These are phyloP conservation scores for Anomalospiza imberbis DNA, from an alignment of 2,797 vertebrate species.

Conservation along the genomic window DNA sequence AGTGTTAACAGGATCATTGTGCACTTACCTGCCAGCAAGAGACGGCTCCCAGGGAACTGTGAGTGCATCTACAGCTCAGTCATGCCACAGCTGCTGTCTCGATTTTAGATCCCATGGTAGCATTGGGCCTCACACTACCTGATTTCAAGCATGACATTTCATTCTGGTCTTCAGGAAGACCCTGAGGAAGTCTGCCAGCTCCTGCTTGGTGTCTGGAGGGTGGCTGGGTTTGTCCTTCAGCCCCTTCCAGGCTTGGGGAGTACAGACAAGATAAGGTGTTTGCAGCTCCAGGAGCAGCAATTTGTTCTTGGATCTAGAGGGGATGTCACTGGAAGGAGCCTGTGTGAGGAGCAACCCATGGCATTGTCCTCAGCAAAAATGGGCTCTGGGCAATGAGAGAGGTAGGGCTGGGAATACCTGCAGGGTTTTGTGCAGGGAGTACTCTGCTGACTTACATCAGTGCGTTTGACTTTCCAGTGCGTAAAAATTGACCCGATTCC, in stretches of 20 bases:
- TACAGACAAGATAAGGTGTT: background rate
- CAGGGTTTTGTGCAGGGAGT: background rate
- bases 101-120: background rate
- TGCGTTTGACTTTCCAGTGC: background rate
- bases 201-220: background rate
- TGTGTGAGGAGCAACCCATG: background rate
- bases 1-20: background rate
- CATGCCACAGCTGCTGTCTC: background rate
- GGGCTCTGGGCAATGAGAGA: background rate
- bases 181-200: background rate
- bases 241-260: background rate
- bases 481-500: background rate
- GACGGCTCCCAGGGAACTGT: background rate
- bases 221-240: background rate
- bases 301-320: background rate
- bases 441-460: background rate
- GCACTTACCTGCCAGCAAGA: background rate
- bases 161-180: background rate
- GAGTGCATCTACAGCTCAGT: background rate
- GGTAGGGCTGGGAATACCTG: fast-evolving
- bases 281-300: background rate
- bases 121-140: background rate
- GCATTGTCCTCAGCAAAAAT: background rate
- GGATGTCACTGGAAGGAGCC: background rate
- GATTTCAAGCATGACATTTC: background rate